Evolutionary conservation across 2,113 vertebrate species (phyloP).

Genomic region (Echinops telfairi): DNA sequence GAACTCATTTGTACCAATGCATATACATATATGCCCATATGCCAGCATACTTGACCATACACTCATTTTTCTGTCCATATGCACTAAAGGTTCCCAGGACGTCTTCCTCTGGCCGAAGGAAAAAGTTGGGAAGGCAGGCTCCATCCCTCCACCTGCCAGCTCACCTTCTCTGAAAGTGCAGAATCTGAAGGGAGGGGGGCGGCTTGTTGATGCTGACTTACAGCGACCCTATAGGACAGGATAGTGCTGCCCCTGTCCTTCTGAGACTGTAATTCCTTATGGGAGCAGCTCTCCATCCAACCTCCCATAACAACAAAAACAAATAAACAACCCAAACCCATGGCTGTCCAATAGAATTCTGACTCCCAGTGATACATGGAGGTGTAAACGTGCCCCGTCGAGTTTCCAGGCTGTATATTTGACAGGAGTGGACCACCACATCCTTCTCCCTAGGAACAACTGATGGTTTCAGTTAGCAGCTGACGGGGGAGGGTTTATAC

Average conservation of each 20-base stretch:
- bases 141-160: background rate
- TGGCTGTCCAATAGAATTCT: no score
- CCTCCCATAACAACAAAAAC: background rate
- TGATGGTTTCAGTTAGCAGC: background rate
- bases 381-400: background rate
- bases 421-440: background rate
- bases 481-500: no score
- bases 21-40: background rate
- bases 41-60: background rate
- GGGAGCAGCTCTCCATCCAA: background rate
- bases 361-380: background rate
- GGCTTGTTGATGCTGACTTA: no score
- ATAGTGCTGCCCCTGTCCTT: no score
- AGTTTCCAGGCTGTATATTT: background rate
- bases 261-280: no score
- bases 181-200: background rate
- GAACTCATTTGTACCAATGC: background rate
- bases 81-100: background rate
- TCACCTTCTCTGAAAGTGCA: background rate
- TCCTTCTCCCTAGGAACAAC: background rate
- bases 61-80: background rate
- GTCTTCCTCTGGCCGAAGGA: background rate
- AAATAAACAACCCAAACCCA: no score
- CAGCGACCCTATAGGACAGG: no score
- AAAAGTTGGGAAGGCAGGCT: background rate